phyloP scores from a whole-genome alignment of 92 coral and sea anemone species.

The Epizoanthus fatuus region DNA sequence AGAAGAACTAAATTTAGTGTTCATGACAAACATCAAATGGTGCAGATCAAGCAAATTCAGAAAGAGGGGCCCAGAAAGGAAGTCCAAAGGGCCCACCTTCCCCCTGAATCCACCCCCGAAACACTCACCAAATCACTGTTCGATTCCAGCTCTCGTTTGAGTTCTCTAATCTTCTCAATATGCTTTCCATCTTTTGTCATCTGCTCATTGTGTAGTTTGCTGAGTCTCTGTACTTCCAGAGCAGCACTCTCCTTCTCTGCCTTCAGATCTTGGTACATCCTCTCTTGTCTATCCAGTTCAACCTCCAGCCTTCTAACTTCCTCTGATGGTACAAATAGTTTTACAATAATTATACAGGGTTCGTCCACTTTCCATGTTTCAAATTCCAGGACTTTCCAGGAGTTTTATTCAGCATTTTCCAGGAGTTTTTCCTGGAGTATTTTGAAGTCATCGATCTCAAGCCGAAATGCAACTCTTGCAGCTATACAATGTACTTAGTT shows the following conservation, averaged over 20 bases:
- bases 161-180: conserved; percentile 77
- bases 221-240: conserved; percentile 72
- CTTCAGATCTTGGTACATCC: conserved; percentile 66
- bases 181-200: conserved; percentile 75
- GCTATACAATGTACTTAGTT: too few species aligned
- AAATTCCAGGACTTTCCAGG: not conserved
- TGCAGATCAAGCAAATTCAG: too few species aligned
- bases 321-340: conserved; percentile 60
- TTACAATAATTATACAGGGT: not conserved
- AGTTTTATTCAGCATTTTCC: too few species aligned
- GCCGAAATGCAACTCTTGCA: too few species aligned
- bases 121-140: conserved; percentile 86
- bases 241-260: conserved; percentile 76
- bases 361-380: not conserved
- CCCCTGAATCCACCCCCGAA: too few species aligned
- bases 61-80: not conserved
- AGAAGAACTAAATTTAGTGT: too few species aligned
- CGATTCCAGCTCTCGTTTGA: conserved; percentile 86
- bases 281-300: conserved; percentile 82
- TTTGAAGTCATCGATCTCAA: too few species aligned
- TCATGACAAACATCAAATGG: too few species aligned
- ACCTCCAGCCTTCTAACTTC: conserved; percentile 88
- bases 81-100: not conserved
- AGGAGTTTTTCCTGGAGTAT: too few species aligned
- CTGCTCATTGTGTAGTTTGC: conserved; percentile 72